Evolutionary conservation across 2,888 invertebrate genomes (phyloP).

Genomic region (Ceriagrion tenellum): DNA sequence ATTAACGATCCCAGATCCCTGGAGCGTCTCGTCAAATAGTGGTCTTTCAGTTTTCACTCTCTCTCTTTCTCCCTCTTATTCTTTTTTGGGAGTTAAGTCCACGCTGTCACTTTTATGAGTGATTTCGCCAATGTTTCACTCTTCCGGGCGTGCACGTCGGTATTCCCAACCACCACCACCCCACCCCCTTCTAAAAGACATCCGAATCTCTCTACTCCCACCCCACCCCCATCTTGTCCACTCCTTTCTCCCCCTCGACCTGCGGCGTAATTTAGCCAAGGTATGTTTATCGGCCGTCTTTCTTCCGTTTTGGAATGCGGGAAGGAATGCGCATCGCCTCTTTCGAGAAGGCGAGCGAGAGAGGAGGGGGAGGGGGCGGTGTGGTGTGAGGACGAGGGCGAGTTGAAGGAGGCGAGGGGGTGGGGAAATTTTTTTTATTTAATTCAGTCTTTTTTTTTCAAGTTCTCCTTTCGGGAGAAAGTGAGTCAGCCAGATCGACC

Average conservation of each 20-base stretch:
- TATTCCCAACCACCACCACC: neutral
- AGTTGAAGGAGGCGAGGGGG: neutral
- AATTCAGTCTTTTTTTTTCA: too few species aligned
- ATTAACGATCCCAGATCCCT: neutral
- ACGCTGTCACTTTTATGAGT: neutral
- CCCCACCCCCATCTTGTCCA: neutral
- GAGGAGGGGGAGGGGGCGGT: too few species aligned
- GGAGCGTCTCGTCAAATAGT: neutral
- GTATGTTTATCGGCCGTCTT: neutral
- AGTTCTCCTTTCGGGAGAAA: slow-evolving; percentile 32
- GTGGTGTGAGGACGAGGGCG: neutral
- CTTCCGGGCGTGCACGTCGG: too few species aligned
- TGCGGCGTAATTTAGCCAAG: neutral
- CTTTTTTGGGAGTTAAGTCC: neutral
- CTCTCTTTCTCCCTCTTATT: neutral
- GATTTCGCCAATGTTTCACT: neutral
- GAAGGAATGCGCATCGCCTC: neutral
- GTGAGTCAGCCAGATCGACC: slow-evolving; percentile 26
- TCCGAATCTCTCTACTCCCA: neutral
- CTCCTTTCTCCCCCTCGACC: neutral
- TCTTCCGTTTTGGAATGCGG: neutral
- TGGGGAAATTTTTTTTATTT: too few species aligned
- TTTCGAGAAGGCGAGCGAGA: neutral
- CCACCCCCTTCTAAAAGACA: neutral
- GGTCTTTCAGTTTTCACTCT: neutral